phyloP scores from a whole-genome alignment of 2,113 vertebrate genomes.

The Alectura lathami region DNA sequence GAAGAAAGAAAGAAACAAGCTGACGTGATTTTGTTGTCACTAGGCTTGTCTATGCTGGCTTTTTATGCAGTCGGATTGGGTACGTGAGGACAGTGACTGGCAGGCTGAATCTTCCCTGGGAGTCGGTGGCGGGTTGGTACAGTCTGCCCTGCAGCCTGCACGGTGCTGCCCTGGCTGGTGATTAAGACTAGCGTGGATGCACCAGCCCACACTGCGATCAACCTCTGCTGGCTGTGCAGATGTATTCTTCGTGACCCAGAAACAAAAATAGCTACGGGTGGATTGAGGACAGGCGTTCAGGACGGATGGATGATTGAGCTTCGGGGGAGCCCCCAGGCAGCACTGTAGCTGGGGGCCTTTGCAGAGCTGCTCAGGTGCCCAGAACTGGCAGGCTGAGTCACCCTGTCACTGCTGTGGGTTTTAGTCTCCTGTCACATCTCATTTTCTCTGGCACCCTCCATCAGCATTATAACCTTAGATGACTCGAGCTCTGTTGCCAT shows the following conservation, averaged over 20 bases:
- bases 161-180: not conserved
- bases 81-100: not conserved
- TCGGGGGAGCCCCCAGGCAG: not conserved
- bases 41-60: not conserved
- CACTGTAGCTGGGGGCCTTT: fast-evolving
- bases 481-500: not conserved
- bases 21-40: not conserved
- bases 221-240: not conserved
- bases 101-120: not conserved
- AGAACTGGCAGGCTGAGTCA: not conserved
- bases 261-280: slow-evolving; percentile 2
- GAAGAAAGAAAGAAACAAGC: too few relatives aligned
- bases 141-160: not conserved
- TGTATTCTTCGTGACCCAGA: slow-evolving; percentile 14
- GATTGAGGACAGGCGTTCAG: not conserved
- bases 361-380: not conserved
- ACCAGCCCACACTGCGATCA: not conserved
- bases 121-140: not conserved
- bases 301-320: not conserved
- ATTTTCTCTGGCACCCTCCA: not conserved
- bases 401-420: not conserved
- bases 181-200: not conserved
- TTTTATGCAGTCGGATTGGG: not conserved
- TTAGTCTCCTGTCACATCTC: not conserved
- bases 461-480: slow-evolving; percentile 20